Conservation (phyloP, 2,888 invertebrate species). For the Cecidostiba fungosa region DNA sequence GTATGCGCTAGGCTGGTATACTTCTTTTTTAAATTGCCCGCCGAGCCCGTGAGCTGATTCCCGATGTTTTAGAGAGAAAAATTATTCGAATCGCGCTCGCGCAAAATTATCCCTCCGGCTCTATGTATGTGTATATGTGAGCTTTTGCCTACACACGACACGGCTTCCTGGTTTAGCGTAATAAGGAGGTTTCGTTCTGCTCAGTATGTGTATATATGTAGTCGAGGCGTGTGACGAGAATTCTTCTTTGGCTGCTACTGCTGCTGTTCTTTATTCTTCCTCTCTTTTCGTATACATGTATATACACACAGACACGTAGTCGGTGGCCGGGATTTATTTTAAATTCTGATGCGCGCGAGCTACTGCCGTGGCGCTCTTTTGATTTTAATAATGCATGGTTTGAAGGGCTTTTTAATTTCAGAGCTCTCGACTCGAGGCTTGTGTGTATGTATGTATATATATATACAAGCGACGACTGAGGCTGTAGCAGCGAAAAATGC, state of each 20-base stretch:
- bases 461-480: not conserved
- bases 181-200: conserved; percentile 52
- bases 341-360: conserved; percentile 56
- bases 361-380: conserved; percentile 27
- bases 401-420: conserved; percentile 52
- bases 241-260: conserved; percentile 40
- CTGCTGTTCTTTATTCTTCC: conserved; percentile 45
- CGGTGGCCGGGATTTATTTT: conserved; percentile 53
- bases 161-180: conserved; percentile 49
- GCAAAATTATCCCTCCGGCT: conserved; percentile 32
- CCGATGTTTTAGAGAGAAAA: conserved; percentile 47
- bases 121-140: not conserved
- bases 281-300: conserved; percentile 4
- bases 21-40: conserved; percentile 50
- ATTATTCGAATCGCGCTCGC: conserved; percentile 53
- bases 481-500: not conserved
- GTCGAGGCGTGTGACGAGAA: conserved; percentile 57
- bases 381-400: conserved; percentile 57
- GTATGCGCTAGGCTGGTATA: not conserved
- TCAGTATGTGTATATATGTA: not conserved
- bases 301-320: not conserved
- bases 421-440: not conserved
- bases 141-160: not conserved
- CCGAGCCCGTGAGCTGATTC: conserved; percentile 18
- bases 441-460: not conserved